These are phyloP conservation scores for Potorous gilbertii DNA, from an alignment of 2,797 vertebrate species.

Conservation along the genomic window DNA sequence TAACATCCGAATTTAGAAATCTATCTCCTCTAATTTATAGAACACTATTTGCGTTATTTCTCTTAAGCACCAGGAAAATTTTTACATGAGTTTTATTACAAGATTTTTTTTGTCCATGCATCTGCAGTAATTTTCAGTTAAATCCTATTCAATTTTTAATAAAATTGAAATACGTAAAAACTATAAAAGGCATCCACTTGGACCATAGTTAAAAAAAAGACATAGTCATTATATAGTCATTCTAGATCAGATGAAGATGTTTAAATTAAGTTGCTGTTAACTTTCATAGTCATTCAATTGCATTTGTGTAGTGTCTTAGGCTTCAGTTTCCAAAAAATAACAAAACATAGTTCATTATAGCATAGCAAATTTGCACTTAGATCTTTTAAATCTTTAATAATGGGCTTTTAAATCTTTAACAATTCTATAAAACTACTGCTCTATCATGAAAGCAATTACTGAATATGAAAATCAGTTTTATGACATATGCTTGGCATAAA, in stretches of 20 bases:
- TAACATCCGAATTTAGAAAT: not conserved
- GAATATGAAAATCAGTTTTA: not conserved
- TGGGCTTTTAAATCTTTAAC: not conserved
- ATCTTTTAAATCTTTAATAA: too few species aligned
- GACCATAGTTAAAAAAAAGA: not conserved
- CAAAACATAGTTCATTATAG: not conserved
- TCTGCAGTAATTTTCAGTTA: not conserved
- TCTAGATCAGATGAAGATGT: not conserved
- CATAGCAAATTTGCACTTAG: too few species aligned
- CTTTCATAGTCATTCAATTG: not conserved
- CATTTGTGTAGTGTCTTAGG: not conserved
- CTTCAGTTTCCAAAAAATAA: not conserved
- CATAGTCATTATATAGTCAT: not conserved
- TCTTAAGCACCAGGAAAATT: not conserved
- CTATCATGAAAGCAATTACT: not conserved
- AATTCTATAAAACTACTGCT: not conserved
- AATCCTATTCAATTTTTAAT: not conserved
- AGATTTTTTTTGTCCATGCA: not conserved
- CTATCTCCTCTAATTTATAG: not conserved
- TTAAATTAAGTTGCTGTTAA: not conserved
- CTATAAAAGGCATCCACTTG: not conserved
- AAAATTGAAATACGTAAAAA: not conserved
- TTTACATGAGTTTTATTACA: not conserved
- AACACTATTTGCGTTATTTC: not conserved
- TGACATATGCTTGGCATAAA: slow-evolving; percentile 9